Base-by-base conservation (phyloP, 2,797 vertebrate species). In the Hippopotamyrus pictus region DNA sequence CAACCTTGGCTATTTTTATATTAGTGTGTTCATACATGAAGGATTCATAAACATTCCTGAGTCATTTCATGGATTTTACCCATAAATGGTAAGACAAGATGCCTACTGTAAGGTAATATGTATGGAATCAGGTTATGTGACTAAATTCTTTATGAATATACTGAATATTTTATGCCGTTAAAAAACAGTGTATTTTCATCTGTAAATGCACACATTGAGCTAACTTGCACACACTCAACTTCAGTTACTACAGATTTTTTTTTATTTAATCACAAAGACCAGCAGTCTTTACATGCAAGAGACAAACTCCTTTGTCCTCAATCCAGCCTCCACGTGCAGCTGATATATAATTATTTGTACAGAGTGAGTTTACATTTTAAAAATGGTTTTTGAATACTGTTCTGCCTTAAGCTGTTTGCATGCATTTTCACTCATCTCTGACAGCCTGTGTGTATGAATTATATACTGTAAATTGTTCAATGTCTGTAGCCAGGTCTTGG, bases 141-240 rank as follows among this genome's bases (percentile, higher is more conserved):
- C n/a, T 84, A 79, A 79, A 79, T 79, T 79, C 33, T 79, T 79
- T 79, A 79, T 79, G 62, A 69, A 76, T 76, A 76, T 25, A 83
- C 41, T 83, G 79, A 83, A 83, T 83, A 50, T 50, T 83, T 50
- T 50, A 50, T 83, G 41, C 19, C 5, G 7, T 50, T 83, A 41
- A 48, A 25, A 73, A 76, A 76, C 17, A n/a, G 8, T 50, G 79
- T 25, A 83, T 50, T 83, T n/a, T 46, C 44, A 50, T 85, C 83
- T 85, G 8, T 85, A 25, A 51, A 48, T 85, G 83, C n/a, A 46
- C 22, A 5, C 48, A 51, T 51, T 25, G 44, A 41, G 14, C 83
- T 33, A 51, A 48, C 48, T 50, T 25, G 46, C 44, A 19, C 11
- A 51, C 48, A 86, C 48, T 86, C 48, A 12, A 25, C 83, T 19